Base-by-base conservation (phyloP, 2,888 invertebrate species). In the Zootermopsis nevadensis region DNA sequence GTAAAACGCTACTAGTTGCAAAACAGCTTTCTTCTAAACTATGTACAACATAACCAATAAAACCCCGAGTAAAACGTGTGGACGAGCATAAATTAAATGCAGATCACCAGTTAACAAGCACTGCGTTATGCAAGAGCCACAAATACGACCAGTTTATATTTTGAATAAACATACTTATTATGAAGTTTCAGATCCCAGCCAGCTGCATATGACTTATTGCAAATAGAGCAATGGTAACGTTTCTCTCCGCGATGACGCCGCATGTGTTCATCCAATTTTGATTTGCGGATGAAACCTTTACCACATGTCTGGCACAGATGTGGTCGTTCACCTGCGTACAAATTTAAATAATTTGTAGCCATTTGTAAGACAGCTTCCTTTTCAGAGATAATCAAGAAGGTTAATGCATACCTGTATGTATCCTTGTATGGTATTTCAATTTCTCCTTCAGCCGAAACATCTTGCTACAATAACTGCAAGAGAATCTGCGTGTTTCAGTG, bases 371-470 rank as follows among this genome's bases (percentile, higher is more conserved):
- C 15, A 48, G 19, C 19, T 48, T 48, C 19, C 12, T 48, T 19
- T 19, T 48, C 48, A 48, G 48, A 1, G 15, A 48, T 48, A 19
- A 2, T 48, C 48, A 48, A 48, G 48, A 19, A 19, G 19, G 27
- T n/a, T n/a, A 67, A 27, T 67, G 30, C 8, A 74, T 83, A 86
- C 86, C 86, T 81, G 86, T 86, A 55, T 86, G 86, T 35, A 85
- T 86, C 27, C 86, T 80, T n/a, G 84, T 84, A 76, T 86, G 86
- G 77, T 84, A 86, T 22, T 84, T 79, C 15, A 86, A 82, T 53
- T 86, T 86, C 77, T 86, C 86, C 76, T 86, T 86, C 82, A 84
- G 84, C n/a, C 83, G 67, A 80, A 86, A 86, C 27, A 79, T 82
- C 55, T 83, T 85, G 77, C 42, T 81, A 80, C 86, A 86, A 60